phyloP scores from a whole-genome alignment of 2,797 vertebrate species.

The Brotula barbata region DNA sequence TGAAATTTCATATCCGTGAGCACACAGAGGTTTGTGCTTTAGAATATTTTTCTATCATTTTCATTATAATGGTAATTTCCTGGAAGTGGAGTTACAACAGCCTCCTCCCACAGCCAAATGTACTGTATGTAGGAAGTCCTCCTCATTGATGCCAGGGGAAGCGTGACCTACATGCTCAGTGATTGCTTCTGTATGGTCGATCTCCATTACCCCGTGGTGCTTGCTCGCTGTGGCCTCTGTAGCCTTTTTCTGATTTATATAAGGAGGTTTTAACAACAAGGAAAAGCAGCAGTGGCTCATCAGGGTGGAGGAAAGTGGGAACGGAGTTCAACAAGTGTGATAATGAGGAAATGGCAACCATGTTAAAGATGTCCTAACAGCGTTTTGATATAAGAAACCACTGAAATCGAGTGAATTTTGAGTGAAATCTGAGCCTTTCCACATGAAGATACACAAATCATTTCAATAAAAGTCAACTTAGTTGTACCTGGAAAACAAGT shows the following conservation, averaged over 20 bases:
- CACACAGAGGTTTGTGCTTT: constrained; percentile 10
- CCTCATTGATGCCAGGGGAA: neutral
- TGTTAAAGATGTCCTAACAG: constrained; percentile 18
- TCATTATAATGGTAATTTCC: constrained; percentile 10
- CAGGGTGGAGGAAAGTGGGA: constrained; percentile 1
- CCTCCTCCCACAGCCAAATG: constrained; percentile 9
- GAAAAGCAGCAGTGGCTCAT: constrained; percentile 13
- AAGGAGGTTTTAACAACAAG: constrained; percentile 36
- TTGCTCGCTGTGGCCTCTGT: constrained; percentile 3
- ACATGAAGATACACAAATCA: constrained; percentile 75
- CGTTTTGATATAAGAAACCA: constrained; percentile 50
- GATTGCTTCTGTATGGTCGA: too few relatives aligned
- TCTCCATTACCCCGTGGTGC: neutral
- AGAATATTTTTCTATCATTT: constrained; percentile 2
- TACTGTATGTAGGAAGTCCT: too few relatives aligned
- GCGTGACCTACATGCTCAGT: constrained; percentile 15
- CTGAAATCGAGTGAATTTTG: constrained; percentile 55
- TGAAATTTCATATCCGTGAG: neutral
- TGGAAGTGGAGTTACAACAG: constrained; percentile 5
- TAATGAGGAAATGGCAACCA: constrained; percentile 43
- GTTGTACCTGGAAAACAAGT: constrained; percentile 54
- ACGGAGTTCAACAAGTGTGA: constrained; percentile 43
- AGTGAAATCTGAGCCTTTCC: constrained; percentile 71
- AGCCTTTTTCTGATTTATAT: too few relatives aligned
- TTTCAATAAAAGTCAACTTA: constrained; percentile 85